Evolutionary conservation across 2,888 invertebrate genomes (phyloP), one percentile per base, ranked within the genome.

Genomic region (Antheraea yamamai): DNA sequence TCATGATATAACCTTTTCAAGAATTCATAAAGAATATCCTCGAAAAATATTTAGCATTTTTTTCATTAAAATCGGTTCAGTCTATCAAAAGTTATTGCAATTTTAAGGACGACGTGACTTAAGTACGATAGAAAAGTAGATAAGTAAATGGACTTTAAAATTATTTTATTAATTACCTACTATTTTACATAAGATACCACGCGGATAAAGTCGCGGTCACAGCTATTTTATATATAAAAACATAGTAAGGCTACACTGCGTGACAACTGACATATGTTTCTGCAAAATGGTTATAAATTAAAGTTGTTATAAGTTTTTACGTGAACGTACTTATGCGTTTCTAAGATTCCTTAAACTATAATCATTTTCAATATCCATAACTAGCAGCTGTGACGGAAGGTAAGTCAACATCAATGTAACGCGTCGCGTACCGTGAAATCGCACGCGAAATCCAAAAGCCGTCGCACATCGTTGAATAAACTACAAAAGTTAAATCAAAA

Each of bases 341-440:
- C 78, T 74, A 77, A 80, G 79, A 76, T 79, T 76, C 71, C 70
- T 47, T 75, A 78, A 80, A 77, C 79, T 78, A 77, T 76, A 81
- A 79, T 78, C 80, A 82, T 80, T 78, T 73, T 76, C 72, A 78
- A 81, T 79, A 81, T 80, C 80, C 85, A 88, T 88, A 88, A 88
- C 88, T 85, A 89, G 92, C 95, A 95, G 93, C 94, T 95, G 95
- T 94, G 94, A 95, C 95, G 91, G 93, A 94, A 92, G 91, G 90
- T 93, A 93, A 95, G 94, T 95, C 95, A 95, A 95, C 93, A 95
- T 94, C 91, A 93, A 94, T 95, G 94, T 93, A 94, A 94, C 95
- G 95, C 91, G 88, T 92, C 85, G 84, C 82, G 79, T 79, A 82
- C 89, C 94, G 88, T 94, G 93, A 93, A 94, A 95, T 94, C 91